Conservation (phyloP, 2,113 vertebrate genomes). For the Galemys pyrenaicus region DNA sequence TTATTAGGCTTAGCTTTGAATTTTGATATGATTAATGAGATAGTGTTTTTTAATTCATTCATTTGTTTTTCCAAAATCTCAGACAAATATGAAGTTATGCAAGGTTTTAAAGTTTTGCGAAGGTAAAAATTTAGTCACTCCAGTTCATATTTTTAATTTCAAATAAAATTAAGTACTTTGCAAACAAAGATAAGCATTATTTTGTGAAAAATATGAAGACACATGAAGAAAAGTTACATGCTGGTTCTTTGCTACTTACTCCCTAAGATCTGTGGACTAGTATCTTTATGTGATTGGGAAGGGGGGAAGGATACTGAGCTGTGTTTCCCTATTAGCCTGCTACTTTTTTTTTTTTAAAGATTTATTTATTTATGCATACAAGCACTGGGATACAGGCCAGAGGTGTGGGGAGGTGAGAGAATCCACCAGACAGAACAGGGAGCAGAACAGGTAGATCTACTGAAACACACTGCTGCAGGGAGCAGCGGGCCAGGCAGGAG, state of each 20-base stretch:
- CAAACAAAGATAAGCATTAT: constrained; percentile 20
- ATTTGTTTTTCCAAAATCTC: not conserved
- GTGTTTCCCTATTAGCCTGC: not conserved
- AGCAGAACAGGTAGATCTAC: too few relatives aligned
- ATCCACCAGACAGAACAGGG: too few relatives aligned
- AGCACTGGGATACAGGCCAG: too few relatives aligned
- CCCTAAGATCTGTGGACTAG: not conserved
- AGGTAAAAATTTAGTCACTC: not conserved
- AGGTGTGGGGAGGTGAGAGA: too few relatives aligned
- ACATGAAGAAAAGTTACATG: not conserved
- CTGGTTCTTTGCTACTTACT: not conserved
- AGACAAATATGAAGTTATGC: constrained; percentile 16
- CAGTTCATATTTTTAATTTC: not conserved
- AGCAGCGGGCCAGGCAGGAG: too few relatives aligned
- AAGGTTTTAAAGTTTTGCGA: not conserved
- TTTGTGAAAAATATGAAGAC: constrained; percentile 32
- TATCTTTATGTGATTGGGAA: not conserved
- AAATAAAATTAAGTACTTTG: not conserved
- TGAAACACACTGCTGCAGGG: too few relatives aligned
- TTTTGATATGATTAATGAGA: not conserved
- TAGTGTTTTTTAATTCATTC: not conserved
- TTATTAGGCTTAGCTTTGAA: not conserved
- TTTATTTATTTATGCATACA: too few relatives aligned
- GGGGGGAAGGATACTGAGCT: not conserved
- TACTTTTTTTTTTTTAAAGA: too few relatives aligned